Evolutionary conservation across 2,797 vertebrate genomes (phyloP), one percentile per base, ranked within the genome.

Genomic region (Danionella dracula): DNA sequence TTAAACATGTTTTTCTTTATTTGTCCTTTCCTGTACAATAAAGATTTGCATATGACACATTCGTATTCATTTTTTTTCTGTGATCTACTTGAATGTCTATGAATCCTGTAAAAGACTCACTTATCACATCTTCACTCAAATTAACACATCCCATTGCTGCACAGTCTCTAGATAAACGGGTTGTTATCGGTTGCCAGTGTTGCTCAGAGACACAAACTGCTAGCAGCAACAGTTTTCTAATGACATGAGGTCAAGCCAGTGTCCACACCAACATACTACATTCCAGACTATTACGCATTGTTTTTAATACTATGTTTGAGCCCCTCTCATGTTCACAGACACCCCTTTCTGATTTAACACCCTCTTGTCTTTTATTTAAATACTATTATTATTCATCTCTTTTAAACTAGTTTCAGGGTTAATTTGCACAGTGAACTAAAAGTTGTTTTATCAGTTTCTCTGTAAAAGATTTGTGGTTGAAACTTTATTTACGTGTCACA

Each of bases 171-270:
- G 48, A 42, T 63, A 53, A 51, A 53, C 34, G 61, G n/a, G 4
- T 6, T 1, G 2, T 44, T 34, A 42, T 53, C 9, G 53, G 17
- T 53, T 42, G 27, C 16, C 49, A 42, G 27, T 53, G 49, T 64
- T 64, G 61, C 49, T 64, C 61, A 53, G 48, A 29, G 37, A 48
- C 42, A 53, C 48, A 42, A 15, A 63, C 50, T 50, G 48, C 41
- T 63, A 63, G 51, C 53, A 38, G 15, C n/a, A 53, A 32, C 27
- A 63, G 20, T 42, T 41, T 53, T 42, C 27, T 42, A 35, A 51
- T 20, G 7, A 11, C 37, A 63, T 50, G 35, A 53, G 60, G 46
- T 42, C 37, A 63, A 17, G 48, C 32, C 16, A 12, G 46, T 41
- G 27, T 41, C 27, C 5, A 31, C 27, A 41, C 21, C 8, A 42